Percentiles rank a stretch among this genome's conserved stretches.
phyloP scores from a whole-genome alignment of 1,140 invertebrate genomes.

The Drosophila yakuba region DNA sequence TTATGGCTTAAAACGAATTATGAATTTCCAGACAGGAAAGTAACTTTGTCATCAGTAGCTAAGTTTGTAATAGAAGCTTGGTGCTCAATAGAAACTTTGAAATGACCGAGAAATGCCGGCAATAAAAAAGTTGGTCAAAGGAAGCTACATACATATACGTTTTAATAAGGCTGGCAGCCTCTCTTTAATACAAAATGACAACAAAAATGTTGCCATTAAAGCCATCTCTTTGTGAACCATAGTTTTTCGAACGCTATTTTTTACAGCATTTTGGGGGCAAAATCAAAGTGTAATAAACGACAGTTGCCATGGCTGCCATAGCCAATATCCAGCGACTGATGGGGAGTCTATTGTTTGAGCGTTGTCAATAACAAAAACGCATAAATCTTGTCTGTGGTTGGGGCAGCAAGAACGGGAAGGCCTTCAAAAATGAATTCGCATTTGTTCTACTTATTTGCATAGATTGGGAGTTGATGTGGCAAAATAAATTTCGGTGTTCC shows the following conservation, averaged over 20 bases:
- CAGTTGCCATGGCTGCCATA: slow-evolving; percentile 58
- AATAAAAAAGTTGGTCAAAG: slow-evolving; percentile 25
- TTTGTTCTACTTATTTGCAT: slow-evolving; percentile 74
- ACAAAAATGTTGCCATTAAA: background rate
- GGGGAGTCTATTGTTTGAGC: slow-evolving; percentile 69
- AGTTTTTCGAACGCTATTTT: slow-evolving; percentile 24
- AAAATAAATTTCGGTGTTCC: slow-evolving; percentile 59
- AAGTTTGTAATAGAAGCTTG: slow-evolving; percentile 12
- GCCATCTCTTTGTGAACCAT: slow-evolving; percentile 14
- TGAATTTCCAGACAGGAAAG: background rate
- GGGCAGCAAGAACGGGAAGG: background rate
- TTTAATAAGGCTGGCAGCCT: too few relatives aligned
- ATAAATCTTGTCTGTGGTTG: slow-evolving; percentile 58
- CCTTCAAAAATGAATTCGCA: slow-evolving; percentile 37
- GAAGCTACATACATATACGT: background rate
- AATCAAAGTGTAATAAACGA: slow-evolving; percentile 42
- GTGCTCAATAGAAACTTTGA: slow-evolving; percentile 23
- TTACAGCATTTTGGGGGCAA: slow-evolving; percentile 22
- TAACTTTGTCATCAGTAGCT: slow-evolving; percentile 5
- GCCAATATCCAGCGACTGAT: slow-evolving; percentile 29
- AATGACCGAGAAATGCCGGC: slow-evolving; percentile 12
- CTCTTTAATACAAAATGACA: background rate
- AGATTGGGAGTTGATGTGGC: slow-evolving; percentile 64
- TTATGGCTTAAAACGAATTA: slow-evolving; percentile 4
- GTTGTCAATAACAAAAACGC: slow-evolving; percentile 71